Percentiles rank a stretch among this genome's conserved stretches.
Conservation (phyloP, 2,888 invertebrate genomes). For the Pimpla rufipes region DNA sequence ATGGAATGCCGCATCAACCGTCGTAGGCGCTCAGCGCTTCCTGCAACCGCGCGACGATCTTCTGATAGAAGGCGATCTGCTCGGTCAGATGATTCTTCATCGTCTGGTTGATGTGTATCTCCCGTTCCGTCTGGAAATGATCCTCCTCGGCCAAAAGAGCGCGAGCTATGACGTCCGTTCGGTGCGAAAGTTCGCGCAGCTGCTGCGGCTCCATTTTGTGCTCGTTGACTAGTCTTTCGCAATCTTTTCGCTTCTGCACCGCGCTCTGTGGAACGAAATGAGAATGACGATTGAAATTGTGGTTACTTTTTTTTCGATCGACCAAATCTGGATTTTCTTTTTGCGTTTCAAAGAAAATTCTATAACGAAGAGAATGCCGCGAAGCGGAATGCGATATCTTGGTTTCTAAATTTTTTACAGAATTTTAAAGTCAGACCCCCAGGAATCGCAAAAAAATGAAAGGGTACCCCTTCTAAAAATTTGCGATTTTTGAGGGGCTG, state of each 20-base stretch:
- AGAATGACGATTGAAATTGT: too few species aligned
- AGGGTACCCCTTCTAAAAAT: too few species aligned
- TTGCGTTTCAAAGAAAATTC: too few species aligned
- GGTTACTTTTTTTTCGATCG: too few species aligned
- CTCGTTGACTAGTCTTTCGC: constrained; percentile 92
- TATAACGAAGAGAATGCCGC: too few species aligned
- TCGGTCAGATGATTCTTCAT: constrained; percentile 95
- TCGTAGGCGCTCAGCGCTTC: constrained; percentile 86
- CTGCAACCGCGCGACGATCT: constrained; percentile 91
- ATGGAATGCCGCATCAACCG: constrained; percentile 70
- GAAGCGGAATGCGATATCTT: too few species aligned
- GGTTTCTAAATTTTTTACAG: too few species aligned
- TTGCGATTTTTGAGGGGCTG: too few species aligned
- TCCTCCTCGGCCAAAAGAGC: constrained; percentile 97
- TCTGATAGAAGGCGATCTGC: constrained; percentile 97
- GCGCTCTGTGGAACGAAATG: constrained; percentile 86
- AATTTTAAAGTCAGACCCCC: too few species aligned
- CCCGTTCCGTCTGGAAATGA: constrained; percentile 95
- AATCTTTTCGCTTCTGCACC: constrained; percentile 95
- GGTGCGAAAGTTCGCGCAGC: constrained; percentile 92
- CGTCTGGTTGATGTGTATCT: constrained; percentile 93
- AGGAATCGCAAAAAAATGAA: too few species aligned
- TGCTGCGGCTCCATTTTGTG: constrained; percentile 94
- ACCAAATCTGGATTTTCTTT: too few species aligned
- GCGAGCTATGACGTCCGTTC: constrained; percentile 97